Base-by-base conservation (phyloP, 2,113 vertebrate species). In the Odontophorus gujanensis region DNA sequence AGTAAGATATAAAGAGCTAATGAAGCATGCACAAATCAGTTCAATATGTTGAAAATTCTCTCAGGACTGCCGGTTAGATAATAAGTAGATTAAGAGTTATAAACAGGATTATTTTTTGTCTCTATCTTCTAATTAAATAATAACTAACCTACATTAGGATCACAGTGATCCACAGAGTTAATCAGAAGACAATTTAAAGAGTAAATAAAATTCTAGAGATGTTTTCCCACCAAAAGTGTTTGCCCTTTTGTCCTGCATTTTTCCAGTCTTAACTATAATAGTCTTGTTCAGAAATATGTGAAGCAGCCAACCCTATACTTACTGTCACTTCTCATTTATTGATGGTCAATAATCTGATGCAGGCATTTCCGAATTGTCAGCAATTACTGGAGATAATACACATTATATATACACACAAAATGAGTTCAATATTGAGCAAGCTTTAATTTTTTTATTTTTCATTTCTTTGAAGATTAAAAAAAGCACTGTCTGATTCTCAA, bases 71-170 rank as follows among this genome's bases (percentile, higher is more conserved):
- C 77, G 58, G 77, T 61, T 90, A 86, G 87, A 95, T 92, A 92
- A 94, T 81, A 65, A 96, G 78, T 72, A 95, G 93, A 96, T 96
- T 94, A 96, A 91, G 51, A 91, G 48, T 87, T 87, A 89, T 91
- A 94, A 94, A 88, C 30, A 81, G 36, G 67, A 83, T 81, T 92
- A 48, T 58, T 93, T 76, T 87, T 88, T 92, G 68, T 71, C 48
- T 79, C 79, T 79, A 6, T 80, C 28, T 94, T 91, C 32, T 96
- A 90, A 95, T 78, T 95, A 89, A 91, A 94, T 81, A 92, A 87
- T 62, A 25, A 67, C 50, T 82, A 85, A 67, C 50, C 78, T 89
- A 77, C 6, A 24, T 38, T 65, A 66, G 59, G 36, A 68, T 79
- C 11, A 1, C 7, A 81, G 32, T 68, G 18, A 53, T 91, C 59